These are phyloP conservation scores for Manduca sexta DNA, from an alignment of 1,140 invertebrate species.

Conservation along the genomic window DNA sequence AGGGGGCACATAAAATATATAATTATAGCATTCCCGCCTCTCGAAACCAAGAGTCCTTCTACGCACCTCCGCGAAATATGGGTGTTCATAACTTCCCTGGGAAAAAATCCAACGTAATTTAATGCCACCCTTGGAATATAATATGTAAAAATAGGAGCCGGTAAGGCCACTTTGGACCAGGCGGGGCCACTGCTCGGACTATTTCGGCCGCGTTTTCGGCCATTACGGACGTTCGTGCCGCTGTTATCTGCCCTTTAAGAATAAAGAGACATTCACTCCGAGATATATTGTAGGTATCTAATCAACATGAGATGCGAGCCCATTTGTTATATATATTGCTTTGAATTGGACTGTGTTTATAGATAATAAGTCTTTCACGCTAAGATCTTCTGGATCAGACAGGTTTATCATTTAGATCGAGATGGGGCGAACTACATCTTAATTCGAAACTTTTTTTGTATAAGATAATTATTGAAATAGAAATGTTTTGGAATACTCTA, in stretches of 20 bases:
- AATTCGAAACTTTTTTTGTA: too few relatives aligned
- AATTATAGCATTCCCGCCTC: constrained; percentile 46
- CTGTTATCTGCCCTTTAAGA: constrained; percentile 49
- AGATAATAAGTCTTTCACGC: too few relatives aligned
- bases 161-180: constrained; percentile 30
- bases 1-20: constrained; percentile 30
- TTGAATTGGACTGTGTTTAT: too few relatives aligned
- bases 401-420: too few relatives aligned
- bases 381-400: too few relatives aligned
- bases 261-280: constrained; percentile 52
- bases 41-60: constrained; percentile 38
- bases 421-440: too few relatives aligned
- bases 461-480: too few relatives aligned
- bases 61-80: constrained; percentile 57
- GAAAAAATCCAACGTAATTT: constrained; percentile 58
- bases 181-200: not conserved
- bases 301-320: constrained; percentile 27
- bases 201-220: constrained; percentile 28
- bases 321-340: too few relatives aligned
- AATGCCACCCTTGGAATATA: constrained; percentile 46
- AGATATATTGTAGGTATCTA: constrained; percentile 60
- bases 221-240: constrained; percentile 41
- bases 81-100: constrained; percentile 45
- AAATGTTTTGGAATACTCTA: too few relatives aligned
- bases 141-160: constrained; percentile 55